phyloP scores from a whole-genome alignment of 2,888 invertebrate genomes.

The Megastigmus dorsalis region DNA sequence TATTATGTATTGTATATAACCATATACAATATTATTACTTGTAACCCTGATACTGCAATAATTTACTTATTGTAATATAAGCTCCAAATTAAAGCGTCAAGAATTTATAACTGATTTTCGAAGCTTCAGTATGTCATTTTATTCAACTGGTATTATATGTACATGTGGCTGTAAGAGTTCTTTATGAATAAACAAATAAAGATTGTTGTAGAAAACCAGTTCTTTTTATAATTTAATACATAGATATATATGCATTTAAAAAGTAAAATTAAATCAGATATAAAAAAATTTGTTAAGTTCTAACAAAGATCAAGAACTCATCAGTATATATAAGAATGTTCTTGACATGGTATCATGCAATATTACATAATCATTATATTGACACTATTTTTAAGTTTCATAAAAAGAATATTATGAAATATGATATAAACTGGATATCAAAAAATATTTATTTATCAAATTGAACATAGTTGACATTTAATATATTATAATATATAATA shows the following conservation, averaged over 20 bases:
- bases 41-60: slow-evolving; percentile 67
- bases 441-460: slow-evolving; percentile 22
- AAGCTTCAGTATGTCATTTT: slow-evolving; percentile 67
- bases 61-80: slow-evolving; percentile 68
- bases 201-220: slow-evolving; percentile 71
- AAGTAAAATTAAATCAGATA: slow-evolving; percentile 2
- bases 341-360: no score
- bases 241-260: no score
- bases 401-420: neutral
- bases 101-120: slow-evolving; percentile 66
- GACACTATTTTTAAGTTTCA: neutral
- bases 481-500: slow-evolving; percentile 9
- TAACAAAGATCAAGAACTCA: slow-evolving; percentile 17
- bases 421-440: slow-evolving; percentile 11
- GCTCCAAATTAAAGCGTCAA: slow-evolving; percentile 68
- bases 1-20: slow-evolving; percentile 70
- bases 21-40: slow-evolving; percentile 69
- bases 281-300: slow-evolving; percentile 22
- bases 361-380: slow-evolving; percentile 14
- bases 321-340: neutral
- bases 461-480: slow-evolving; percentile 1
- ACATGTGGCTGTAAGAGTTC: slow-evolving; percentile 72
- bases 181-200: slow-evolving; percentile 70
- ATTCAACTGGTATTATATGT: slow-evolving; percentile 69
- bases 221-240: slow-evolving; percentile 16